Evolutionary conservation across 2,113 vertebrate species (phyloP).

Genomic region (Ptyas mucosa): DNA sequence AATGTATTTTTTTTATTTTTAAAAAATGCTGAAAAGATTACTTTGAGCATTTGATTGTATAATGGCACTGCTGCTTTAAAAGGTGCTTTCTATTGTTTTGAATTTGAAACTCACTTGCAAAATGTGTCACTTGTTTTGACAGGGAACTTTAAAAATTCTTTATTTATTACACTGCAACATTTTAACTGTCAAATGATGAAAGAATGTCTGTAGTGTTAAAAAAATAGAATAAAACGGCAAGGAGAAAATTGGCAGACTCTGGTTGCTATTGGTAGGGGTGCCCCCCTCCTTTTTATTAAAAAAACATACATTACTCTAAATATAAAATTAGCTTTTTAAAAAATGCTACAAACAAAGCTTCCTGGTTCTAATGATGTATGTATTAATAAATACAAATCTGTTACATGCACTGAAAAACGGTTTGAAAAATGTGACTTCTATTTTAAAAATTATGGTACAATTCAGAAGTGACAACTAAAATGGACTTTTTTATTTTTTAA

Average conservation of each 20-base stretch:
- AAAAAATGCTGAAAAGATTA: slow-evolving; percentile 79
- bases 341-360: slow-evolving; percentile 56
- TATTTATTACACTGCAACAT: slow-evolving; percentile 81
- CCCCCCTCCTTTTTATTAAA: background rate
- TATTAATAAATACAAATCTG: slow-evolving; percentile 64
- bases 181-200: slow-evolving; percentile 82
- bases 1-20: slow-evolving; percentile 55
- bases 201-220: slow-evolving; percentile 76
- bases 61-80: slow-evolving; percentile 80
- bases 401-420: slow-evolving; percentile 47
- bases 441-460: slow-evolving; percentile 44
- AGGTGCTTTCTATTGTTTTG: slow-evolving; percentile 79
- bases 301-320: slow-evolving; percentile 65
- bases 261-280: slow-evolving; percentile 68
- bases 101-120: slow-evolving; percentile 73
- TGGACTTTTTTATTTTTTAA: slow-evolving; percentile 38
- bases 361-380: slow-evolving; percentile 56
- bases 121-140: slow-evolving; percentile 82
- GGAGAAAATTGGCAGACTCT: slow-evolving; percentile 73
- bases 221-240: slow-evolving; percentile 75
- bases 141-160: slow-evolving; percentile 76
- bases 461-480: slow-evolving; percentile 46
- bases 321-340: slow-evolving; percentile 66
- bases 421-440: slow-evolving; percentile 33
- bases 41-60: slow-evolving; percentile 78